Evolutionary conservation across 2,888 invertebrate genomes (phyloP).

Genomic region (Drosophila borborema): DNA sequence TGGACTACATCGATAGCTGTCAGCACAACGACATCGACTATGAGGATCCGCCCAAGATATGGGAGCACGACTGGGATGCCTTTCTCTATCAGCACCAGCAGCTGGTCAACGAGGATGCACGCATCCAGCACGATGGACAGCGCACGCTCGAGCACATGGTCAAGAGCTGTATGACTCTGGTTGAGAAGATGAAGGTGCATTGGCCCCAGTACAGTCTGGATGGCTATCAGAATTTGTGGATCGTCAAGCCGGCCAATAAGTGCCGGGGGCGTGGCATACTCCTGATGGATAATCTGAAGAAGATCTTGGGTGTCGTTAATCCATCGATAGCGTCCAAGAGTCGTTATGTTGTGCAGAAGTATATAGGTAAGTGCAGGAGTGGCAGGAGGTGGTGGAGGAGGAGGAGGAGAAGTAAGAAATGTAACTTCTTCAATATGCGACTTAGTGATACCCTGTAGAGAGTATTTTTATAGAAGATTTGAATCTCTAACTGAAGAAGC

Average conservation of each 20-base stretch:
- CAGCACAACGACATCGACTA: conserved; percentile 91
- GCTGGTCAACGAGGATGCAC: conserved; percentile 88
- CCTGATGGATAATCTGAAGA: conserved; percentile 93
- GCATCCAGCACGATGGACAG: conserved; percentile 84
- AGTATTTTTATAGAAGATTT: too few species aligned
- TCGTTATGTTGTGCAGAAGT: conserved; percentile 97
- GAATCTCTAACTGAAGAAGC: too few species aligned
- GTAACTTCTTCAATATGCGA: too few species aligned
- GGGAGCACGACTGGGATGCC: conserved; percentile 96
- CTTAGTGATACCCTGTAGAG: too few species aligned
- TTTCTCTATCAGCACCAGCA: conserved; percentile 91
- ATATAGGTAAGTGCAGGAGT: conserved; percentile 90
- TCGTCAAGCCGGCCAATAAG: conserved; percentile 97
- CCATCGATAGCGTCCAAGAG: conserved; percentile 89
- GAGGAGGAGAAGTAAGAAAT: too few species aligned
- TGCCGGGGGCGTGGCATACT: conserved; percentile 96
- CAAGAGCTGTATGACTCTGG: conserved; percentile 87
- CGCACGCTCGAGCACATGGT: conserved; percentile 76
- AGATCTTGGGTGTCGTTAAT: conserved; percentile 91
- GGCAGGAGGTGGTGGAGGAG: too few species aligned
- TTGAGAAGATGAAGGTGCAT: conserved; percentile 89
- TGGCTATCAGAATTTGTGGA: conserved; percentile 96
- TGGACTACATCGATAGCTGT: conserved; percentile 90
- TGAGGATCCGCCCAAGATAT: conserved; percentile 87
- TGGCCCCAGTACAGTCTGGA: conserved; percentile 94